phyloP scores from a whole-genome alignment of 2,888 invertebrate genomes.

The Drosophila yooni region DNA sequence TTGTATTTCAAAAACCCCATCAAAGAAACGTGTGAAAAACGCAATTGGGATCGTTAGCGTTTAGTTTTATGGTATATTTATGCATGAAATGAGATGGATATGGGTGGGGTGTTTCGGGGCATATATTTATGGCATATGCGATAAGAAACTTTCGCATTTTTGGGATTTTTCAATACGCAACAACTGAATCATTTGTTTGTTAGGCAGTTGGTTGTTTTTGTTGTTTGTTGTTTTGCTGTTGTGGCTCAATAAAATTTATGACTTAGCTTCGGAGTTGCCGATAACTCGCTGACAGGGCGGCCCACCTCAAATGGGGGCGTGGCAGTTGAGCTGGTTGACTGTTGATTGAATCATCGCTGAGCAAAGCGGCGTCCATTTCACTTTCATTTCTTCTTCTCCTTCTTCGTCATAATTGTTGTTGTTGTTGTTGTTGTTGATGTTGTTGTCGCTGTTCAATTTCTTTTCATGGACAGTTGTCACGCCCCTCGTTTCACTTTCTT shows the following conservation, averaged over 20 bases:
- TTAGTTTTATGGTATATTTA: conserved; percentile 51
- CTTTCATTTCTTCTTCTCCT: conserved; percentile 63
- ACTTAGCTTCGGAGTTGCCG: conserved; percentile 42
- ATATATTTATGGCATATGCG: conserved; percentile 39
- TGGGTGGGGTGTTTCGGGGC: neutral
- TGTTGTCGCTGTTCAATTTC: conserved; percentile 53
- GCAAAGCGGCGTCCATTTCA: conserved; percentile 58
- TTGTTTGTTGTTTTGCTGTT: conserved; percentile 11
- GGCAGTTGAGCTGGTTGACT: conserved; percentile 26
- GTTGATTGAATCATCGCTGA: conserved; percentile 70
- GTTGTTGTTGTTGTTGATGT: conserved; percentile 4
- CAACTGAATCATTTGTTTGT: conserved; percentile 32
- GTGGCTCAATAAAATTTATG: conserved; percentile 49
- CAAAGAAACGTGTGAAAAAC: conserved; percentile 49
- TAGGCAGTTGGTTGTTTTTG: conserved; percentile 1
- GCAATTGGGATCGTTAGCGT: conserved; percentile 28
- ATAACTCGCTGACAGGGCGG: conserved; percentile 23
- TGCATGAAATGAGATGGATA: conserved; percentile 42
- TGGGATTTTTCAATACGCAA: conserved; percentile 26
- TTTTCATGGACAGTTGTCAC: conserved; percentile 65
- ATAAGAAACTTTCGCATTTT: conserved; percentile 73
- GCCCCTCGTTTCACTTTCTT: conserved; percentile 63
- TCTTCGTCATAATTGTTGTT: conserved; percentile 19
- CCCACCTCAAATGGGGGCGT: conserved; percentile 28
- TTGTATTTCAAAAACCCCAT: neutral